phyloP scores from a whole-genome alignment of 2,797 vertebrate genomes.

The Tokudaia muenninki region DNA sequence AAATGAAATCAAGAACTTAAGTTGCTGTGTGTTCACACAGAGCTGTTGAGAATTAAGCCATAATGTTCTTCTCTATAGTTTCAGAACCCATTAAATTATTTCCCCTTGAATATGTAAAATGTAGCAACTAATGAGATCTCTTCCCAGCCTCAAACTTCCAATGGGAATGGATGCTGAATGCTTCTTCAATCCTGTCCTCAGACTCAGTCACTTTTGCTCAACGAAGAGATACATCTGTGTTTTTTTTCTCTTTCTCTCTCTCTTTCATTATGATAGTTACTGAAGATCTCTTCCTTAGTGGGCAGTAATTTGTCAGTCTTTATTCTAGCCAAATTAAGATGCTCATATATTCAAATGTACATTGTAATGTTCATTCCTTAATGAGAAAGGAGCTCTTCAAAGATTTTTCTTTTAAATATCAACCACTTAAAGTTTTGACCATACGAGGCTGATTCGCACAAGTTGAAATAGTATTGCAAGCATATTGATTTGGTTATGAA shows the following conservation, averaged over 20 bases:
- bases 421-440: slow-evolving; percentile 14
- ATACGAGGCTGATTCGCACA: background rate
- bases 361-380: background rate
- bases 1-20: background rate
- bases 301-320: slow-evolving; percentile 1
- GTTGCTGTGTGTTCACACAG: background rate
- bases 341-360: slow-evolving; percentile 16
- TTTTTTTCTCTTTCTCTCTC: background rate
- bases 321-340: slow-evolving; percentile 29
- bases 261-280: background rate
- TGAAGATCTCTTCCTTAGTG: background rate
- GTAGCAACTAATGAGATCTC: background rate
- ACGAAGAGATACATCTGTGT: background rate
- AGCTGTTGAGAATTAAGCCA: slow-evolving; percentile 2
- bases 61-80: background rate
- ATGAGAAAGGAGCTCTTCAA: background rate
- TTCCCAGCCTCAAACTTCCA: background rate
- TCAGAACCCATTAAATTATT: background rate
- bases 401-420: background rate
- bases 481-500: background rate
- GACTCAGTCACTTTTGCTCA: background rate
- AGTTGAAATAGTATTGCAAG: background rate
- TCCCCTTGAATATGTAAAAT: background rate
- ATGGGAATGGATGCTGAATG: background rate
- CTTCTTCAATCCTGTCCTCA: background rate